A percentile compares a stretch with the other conserved stretches of the same genome.
phyloP scores from a whole-genome alignment of 2,888 invertebrate genomes.

The Hydropsyche betteni region DNA sequence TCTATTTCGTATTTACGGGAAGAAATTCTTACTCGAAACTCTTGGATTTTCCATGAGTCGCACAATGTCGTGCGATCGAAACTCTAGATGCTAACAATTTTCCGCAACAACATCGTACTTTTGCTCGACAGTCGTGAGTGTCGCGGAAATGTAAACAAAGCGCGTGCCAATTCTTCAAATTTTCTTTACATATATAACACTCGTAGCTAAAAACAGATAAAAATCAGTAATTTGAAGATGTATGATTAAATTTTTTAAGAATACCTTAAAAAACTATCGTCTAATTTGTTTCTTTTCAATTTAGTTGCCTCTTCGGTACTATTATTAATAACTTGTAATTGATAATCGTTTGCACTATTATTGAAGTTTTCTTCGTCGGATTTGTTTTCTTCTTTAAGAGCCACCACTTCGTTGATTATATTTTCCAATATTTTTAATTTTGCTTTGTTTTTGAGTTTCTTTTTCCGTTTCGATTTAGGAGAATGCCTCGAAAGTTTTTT shows the following conservation, averaged over 20 bases:
- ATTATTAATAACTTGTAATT: not conserved
- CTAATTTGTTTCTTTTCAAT: constrained; percentile 14
- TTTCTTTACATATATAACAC: constrained; percentile 54
- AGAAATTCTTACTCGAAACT: constrained; percentile 52
- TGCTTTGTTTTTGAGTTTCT: constrained; percentile 42
- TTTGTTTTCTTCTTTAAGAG: constrained; percentile 47
- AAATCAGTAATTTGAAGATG: not conserved
- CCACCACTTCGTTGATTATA: constrained; percentile 37
- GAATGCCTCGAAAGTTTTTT: constrained; percentile 46
- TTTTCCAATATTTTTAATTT: constrained; percentile 39
- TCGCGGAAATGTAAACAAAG: constrained; percentile 53
- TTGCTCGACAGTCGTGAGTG: constrained; percentile 53
- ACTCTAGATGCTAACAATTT: constrained; percentile 54
- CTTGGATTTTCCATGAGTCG: constrained; percentile 53
- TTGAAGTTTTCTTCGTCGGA: constrained; percentile 46
- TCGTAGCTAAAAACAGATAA: constrained; percentile 51
- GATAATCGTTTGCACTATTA: constrained; percentile 1
- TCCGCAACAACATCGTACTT: constrained; percentile 54
- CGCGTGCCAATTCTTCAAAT: constrained; percentile 54
- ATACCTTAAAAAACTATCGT: constrained; percentile 24
- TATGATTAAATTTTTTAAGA: not conserved
- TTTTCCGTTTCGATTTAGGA: constrained; percentile 48
- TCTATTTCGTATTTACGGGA: not conserved
- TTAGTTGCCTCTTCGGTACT: not conserved
- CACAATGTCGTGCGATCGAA: constrained; percentile 54